Conservation (phyloP, 2,797 vertebrate species). For the Leucoraja ocellata region DNA sequence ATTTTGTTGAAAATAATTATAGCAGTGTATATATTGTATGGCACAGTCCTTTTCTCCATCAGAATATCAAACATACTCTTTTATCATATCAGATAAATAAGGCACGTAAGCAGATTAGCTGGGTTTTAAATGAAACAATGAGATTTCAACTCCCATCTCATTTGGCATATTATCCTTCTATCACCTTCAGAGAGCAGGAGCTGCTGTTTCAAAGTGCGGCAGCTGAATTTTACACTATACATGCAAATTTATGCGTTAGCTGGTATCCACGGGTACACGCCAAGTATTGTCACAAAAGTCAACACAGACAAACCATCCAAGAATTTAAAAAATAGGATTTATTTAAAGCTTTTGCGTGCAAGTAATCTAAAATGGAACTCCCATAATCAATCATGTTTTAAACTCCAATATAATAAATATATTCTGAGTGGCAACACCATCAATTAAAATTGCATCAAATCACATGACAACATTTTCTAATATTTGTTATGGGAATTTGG, state of each 20-base stretch:
- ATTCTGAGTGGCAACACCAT: background rate
- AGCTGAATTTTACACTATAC: background rate
- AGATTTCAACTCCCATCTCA: background rate
- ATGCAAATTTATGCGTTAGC: constrained; percentile 9
- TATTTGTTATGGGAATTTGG: background rate
- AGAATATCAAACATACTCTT: background rate
- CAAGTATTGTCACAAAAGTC: background rate
- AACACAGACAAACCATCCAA: background rate
- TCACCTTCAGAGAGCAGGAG: background rate
- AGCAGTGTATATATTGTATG: background rate
- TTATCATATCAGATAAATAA: background rate
- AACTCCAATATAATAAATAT: background rate
- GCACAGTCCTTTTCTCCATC: background rate
- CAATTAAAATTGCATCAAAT: background rate
- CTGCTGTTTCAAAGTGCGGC: background rate
- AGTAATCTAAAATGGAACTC: background rate
- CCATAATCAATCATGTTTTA: background rate
- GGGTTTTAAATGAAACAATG: background rate
- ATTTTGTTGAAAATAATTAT: background rate
- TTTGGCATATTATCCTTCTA: background rate
- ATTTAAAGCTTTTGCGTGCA: background rate
- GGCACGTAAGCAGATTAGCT: background rate
- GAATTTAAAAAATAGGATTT: background rate
- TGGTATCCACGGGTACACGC: background rate
- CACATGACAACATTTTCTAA: background rate